Percentiles rank a stretch among this genome's conserved stretches.
These are phyloP conservation scores for Artemia sinica DNA, from an alignment of 2,888 invertebrate species.

Conservation along the genomic window DNA sequence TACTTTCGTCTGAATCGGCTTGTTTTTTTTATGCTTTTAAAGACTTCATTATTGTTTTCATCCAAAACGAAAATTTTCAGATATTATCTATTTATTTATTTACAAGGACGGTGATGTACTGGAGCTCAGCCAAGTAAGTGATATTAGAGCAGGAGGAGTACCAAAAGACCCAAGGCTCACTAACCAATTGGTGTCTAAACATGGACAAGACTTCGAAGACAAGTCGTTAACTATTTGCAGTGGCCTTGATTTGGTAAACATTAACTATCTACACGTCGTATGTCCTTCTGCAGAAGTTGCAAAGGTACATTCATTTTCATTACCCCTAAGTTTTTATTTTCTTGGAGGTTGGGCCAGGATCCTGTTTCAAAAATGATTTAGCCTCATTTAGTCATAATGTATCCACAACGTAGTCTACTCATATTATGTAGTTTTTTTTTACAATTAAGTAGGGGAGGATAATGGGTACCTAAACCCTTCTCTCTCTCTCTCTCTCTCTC, in stretches of 20 bases:
- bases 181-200: slow-evolving; percentile 55
- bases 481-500: too few relatives aligned
- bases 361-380: too few relatives aligned
- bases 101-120: slow-evolving; percentile 92
- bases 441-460: too few relatives aligned
- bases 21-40: too few relatives aligned
- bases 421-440: too few relatives aligned
- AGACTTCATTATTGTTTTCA: too few relatives aligned
- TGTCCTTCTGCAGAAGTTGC: slow-evolving; percentile 83
- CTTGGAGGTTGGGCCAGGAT: too few relatives aligned
- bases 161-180: slow-evolving; percentile 74
- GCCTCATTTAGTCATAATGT: too few relatives aligned
- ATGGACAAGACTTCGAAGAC: slow-evolving; percentile 65
- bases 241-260: slow-evolving; percentile 95
- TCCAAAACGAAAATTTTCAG: too few relatives aligned
- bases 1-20: too few relatives aligned
- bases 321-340: not conserved
- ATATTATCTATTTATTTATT: slow-evolving; percentile 24
- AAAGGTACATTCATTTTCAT: slow-evolving; percentile 45
- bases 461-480: too few relatives aligned
- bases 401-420: too few relatives aligned
- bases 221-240: slow-evolving; percentile 92
- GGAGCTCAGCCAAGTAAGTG: slow-evolving; percentile 94
- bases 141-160: slow-evolving; percentile 76
- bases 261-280: slow-evolving; percentile 90